Evolutionary conservation across 2,888 invertebrate genomes (phyloP), one percentile per base, ranked within the genome.

Genomic region (Drosophila mulleri): DNA sequence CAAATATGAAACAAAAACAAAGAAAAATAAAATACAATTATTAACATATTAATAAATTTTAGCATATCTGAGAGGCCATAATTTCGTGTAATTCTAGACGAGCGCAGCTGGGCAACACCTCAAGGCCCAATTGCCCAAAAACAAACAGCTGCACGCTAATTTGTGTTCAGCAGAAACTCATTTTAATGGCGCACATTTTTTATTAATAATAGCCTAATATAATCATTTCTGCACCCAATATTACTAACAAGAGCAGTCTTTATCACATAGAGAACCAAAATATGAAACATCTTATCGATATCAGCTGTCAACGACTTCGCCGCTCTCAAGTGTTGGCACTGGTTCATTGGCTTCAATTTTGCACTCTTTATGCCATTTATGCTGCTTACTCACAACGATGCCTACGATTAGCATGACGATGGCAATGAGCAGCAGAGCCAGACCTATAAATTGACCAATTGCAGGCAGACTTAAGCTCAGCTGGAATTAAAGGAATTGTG

Each of bases 1-100:
- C 32, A 8, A 54, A 60, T 67, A 72, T 52, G 69, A 75, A 74
- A 78, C 45, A 79, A 77, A 73, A n/a, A n/a, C n/a, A n/a, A n/a
- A n/a, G n/a, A n/a, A 68, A 56, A 45, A 69, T 53, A 80, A 85
- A 82, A 80, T 82, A 84, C 87, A 85, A 90, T 90, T 91, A 90
- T 91, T 90, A 90, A 91, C 88, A 88, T 89, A 90, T 90, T 90
- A 90, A 91, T 90, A 90, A 90, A 91, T 90, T 90, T 91, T 83
- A 80, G 77, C 77, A 72, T 78, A 79, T 78, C 80, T 88, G 89
- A 90, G 76, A 83, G 90, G 91, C 85, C 83, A 89, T 91, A 91
- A 82, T 91, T 90, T 70, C 81, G 73, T 82, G 81, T 88, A 83
- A 83, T 83, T 85, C 82, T 74, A 89, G 84, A 78, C 82, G 84